Evolutionary conservation across 2,888 invertebrate genomes (phyloP).

Genomic region (Odontocerum albicorne): DNA sequence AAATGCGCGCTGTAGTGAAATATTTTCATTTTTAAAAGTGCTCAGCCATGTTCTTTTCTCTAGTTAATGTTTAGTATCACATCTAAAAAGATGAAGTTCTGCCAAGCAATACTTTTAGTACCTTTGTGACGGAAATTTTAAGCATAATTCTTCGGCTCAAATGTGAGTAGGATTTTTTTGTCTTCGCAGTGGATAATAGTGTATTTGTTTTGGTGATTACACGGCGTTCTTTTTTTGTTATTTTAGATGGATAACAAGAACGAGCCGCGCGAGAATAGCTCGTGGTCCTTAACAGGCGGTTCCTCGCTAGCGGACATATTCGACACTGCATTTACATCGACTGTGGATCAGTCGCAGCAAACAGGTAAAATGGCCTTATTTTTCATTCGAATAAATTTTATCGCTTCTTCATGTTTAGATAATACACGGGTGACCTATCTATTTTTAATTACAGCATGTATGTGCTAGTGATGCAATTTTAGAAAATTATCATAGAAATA

Average conservation of each 20-base stretch:
- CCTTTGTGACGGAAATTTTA: conserved; percentile 3
- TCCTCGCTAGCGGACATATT: conserved; percentile 64
- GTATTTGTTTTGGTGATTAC: conserved; percentile 12
- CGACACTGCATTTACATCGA: conserved; percentile 64
- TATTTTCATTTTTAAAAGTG: conserved; percentile 17
- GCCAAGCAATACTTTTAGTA: too few relatives aligned
- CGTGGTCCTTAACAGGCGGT: conserved; percentile 40
- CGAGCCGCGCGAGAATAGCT: conserved; percentile 21
- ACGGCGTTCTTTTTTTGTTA: conserved; percentile 2
- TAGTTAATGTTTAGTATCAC: too few relatives aligned
- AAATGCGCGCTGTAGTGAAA: conserved; percentile 19
- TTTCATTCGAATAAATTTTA: background rate
- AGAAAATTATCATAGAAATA: too few relatives aligned
- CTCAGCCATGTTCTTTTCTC: too few relatives aligned
- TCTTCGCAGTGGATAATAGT: conserved; percentile 9
- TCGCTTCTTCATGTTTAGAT: conserved; percentile 3
- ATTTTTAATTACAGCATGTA: too few relatives aligned
- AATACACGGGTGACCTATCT: too few relatives aligned
- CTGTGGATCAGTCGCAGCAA: conserved; percentile 48
- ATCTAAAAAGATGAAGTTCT: too few relatives aligned
- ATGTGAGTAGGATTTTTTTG: conserved; percentile 18
- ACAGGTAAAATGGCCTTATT: conserved; percentile 16
- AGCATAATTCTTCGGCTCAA: conserved; percentile 10
- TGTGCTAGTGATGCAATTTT: too few relatives aligned
- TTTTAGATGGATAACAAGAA: conserved; percentile 31